Conservation (phyloP, 2,113 vertebrate species). For the Lophura nycthemera region DNA sequence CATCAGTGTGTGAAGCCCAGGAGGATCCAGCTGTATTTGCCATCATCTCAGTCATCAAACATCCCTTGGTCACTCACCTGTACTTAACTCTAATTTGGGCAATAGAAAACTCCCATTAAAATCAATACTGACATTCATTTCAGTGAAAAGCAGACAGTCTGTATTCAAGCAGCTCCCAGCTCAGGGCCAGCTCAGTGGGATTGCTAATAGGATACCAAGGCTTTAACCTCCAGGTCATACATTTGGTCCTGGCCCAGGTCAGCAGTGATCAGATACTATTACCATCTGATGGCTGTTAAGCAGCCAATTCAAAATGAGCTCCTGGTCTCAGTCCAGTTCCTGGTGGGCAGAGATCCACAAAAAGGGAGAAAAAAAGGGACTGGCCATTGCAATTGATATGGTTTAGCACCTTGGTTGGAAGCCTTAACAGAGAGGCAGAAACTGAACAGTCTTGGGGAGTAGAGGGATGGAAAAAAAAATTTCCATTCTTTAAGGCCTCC, state of each 20-base stretch:
- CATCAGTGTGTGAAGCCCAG: not conserved
- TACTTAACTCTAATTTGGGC: not conserved
- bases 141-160: not conserved
- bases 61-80: not conserved
- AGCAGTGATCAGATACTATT: not conserved
- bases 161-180: not conserved
- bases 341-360: not conserved
- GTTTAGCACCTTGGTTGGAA: slow-evolving; percentile 64
- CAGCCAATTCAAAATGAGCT: slow-evolving; percentile 31
- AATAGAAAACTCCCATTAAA: not conserved
- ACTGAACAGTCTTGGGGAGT: not conserved
- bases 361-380: not conserved
- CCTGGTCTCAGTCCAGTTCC: slow-evolving; percentile 45
- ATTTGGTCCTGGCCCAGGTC: not conserved
- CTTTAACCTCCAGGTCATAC: not conserved
- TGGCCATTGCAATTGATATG: slow-evolving; percentile 19
- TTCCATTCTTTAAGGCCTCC: slow-evolving; percentile 16
- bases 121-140: not conserved
- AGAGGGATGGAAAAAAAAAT: not conserved
- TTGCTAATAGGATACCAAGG: not conserved
- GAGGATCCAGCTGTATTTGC: not conserved
- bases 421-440: slow-evolving; percentile 36
- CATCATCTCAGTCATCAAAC: not conserved
- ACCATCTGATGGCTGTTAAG: not conserved
- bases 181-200: not conserved